Conservation (phyloP, 2,797 vertebrate genomes). For the Hippopotamyrus pictus region DNA sequence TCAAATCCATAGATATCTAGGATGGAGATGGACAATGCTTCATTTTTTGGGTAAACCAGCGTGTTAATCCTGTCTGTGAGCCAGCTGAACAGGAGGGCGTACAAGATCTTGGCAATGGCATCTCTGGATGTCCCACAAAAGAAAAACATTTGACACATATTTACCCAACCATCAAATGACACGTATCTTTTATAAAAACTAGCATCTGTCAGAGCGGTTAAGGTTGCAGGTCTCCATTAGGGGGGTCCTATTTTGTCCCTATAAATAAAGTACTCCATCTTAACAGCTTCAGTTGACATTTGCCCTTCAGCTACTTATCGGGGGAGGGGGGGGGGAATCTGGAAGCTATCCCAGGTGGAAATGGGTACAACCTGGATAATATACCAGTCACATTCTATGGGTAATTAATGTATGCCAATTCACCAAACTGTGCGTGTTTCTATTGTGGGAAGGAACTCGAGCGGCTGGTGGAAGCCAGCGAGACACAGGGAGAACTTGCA, state of each 20-base stretch:
- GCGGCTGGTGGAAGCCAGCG: neutral
- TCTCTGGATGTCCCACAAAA: conserved; percentile 71
- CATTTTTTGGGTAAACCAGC: conserved; percentile 81
- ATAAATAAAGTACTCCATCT: neutral
- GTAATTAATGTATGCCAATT: neutral
- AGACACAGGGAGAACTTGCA: neutral
- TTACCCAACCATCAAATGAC: neutral
- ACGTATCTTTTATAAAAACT: neutral
- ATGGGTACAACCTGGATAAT: neutral
- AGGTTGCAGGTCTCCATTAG: neutral
- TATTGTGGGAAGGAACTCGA: neutral
- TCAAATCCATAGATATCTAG: conserved; percentile 97
- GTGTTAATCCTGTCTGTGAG: conserved; percentile 86
- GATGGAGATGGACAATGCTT: conserved; percentile 82
- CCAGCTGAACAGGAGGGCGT: conserved; percentile 89
- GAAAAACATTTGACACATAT: neutral
- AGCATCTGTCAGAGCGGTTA: neutral
- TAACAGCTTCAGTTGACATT: neutral
- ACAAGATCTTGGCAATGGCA: conserved; percentile 95
- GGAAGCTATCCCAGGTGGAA: neutral
- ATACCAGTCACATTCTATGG: neutral
- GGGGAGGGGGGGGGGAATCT: neutral
- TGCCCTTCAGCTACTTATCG: neutral
- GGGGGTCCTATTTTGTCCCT: neutral
- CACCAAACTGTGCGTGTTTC: neutral